Evolutionary conservation across 2,113 vertebrate genomes (phyloP).

Genomic region (Prunella himalayana): DNA sequence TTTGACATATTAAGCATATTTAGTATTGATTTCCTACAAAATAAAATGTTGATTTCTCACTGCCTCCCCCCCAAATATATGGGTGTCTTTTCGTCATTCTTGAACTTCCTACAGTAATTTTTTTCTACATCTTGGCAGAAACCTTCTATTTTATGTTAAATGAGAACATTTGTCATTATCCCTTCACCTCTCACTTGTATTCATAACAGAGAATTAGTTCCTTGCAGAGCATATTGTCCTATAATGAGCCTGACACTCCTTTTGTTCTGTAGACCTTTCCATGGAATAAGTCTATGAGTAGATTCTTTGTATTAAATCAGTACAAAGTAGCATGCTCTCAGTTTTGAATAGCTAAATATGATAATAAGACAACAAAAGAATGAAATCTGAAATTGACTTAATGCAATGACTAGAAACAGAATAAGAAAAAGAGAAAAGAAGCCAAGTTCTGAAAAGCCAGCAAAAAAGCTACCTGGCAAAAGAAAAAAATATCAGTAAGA

Average conservation of each 20-base stretch:
- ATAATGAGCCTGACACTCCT: slow-evolving; percentile 19
- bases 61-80: not conserved
- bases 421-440: not conserved
- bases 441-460: not conserved
- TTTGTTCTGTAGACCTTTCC: slow-evolving; percentile 42
- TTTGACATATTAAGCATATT: not conserved
- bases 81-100: not conserved
- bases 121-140: not conserved
- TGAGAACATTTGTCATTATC: slow-evolving; percentile 10
- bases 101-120: not conserved
- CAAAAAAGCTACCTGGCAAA: not conserved
- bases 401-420: not conserved
- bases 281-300: not conserved
- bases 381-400: slow-evolving; percentile 18
- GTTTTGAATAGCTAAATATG: slow-evolving; percentile 33
- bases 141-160: not conserved
- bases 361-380: slow-evolving; percentile 43
- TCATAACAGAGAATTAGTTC: slow-evolving; percentile 1
- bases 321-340: not conserved
- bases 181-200: not conserved
- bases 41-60: not conserved
- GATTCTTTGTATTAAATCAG: slow-evolving; percentile 19
- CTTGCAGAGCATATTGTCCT: not conserved
- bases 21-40: not conserved
- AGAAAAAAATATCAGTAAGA: not conserved